phyloP scores from a whole-genome alignment of 2,797 vertebrate species.

The Lagorchestes hirsutus region DNA sequence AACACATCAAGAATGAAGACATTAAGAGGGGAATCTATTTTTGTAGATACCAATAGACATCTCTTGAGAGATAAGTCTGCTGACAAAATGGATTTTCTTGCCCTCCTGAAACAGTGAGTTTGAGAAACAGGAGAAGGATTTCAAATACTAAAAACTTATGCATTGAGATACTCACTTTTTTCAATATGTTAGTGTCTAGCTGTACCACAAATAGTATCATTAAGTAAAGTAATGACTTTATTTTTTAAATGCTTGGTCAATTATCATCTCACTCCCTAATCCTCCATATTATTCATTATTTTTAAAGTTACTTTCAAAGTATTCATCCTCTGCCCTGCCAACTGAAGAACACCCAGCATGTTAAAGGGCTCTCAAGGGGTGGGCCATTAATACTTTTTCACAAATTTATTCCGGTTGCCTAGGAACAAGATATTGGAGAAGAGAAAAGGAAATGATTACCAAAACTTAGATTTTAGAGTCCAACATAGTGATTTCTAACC shows the following conservation, averaged over 20 bases:
- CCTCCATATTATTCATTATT: neutral
- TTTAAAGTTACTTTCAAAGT: neutral
- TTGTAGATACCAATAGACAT: neutral
- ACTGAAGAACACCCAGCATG: neutral
- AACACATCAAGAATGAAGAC: neutral
- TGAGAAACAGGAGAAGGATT: slow-evolving; percentile 14
- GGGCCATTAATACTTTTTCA: neutral
- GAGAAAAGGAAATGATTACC: neutral
- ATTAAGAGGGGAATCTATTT: neutral
- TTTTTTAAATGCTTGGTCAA: neutral
- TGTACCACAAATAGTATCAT: neutral
- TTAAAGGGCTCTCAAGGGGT: neutral
- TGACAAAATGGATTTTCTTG: neutral
- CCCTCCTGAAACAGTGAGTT: neutral
- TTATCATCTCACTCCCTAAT: neutral
- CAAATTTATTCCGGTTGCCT: neutral
- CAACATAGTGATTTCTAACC: neutral
- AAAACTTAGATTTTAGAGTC: neutral
- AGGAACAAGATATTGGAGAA: neutral
- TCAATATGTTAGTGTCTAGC: neutral
- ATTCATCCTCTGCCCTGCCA: neutral
- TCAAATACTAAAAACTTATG: slow-evolving; percentile 21
- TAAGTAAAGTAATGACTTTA: neutral
- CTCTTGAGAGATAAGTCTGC: slow-evolving; percentile 8
- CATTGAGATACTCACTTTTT: neutral